Evolutionary conservation across 2,113 vertebrate genomes (phyloP).

Genomic region (Xiphophorus maculatus): DNA sequence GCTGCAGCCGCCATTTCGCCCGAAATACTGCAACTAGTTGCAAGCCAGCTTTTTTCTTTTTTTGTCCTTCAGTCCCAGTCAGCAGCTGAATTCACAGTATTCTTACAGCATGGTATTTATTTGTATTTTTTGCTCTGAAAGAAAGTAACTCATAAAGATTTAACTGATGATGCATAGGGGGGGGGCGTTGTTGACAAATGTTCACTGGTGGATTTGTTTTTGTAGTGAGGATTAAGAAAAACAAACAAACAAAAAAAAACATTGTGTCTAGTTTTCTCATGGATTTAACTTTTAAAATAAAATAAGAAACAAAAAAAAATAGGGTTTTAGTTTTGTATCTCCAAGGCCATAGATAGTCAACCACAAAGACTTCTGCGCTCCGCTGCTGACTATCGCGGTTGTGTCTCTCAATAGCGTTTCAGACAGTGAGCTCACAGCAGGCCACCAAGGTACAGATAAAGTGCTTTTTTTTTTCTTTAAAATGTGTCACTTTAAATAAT

Average conservation of each 20-base stretch:
- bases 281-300: constrained; percentile 28
- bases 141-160: constrained; percentile 74
- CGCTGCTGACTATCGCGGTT: constrained; percentile 68
- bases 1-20: constrained; percentile 32
- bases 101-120: constrained; percentile 67
- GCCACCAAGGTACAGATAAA: constrained; percentile 87
- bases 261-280: constrained; percentile 56
- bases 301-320: constrained; percentile 2
- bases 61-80: constrained; percentile 34
- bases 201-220: constrained; percentile 57
- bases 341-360: constrained; percentile 73
- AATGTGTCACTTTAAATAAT: constrained; percentile 82
- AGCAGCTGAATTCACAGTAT: constrained; percentile 79
- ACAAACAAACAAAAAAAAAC: constrained; percentile 69
- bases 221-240: constrained; percentile 37
- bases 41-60: constrained; percentile 4
- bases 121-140: constrained; percentile 34
- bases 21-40: constrained; percentile 29
- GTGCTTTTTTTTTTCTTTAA: constrained; percentile 76
- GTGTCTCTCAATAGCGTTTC: constrained; percentile 74
- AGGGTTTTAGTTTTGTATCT: constrained; percentile 47
- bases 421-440: constrained; percentile 80
- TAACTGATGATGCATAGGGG: constrained; percentile 78
- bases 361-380: constrained; percentile 63
- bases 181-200: constrained; percentile 51